Evolutionary conservation across 2,797 vertebrate species (phyloP), one percentile per base, ranked within the genome.

Genomic region (Onychomys torridus): DNA sequence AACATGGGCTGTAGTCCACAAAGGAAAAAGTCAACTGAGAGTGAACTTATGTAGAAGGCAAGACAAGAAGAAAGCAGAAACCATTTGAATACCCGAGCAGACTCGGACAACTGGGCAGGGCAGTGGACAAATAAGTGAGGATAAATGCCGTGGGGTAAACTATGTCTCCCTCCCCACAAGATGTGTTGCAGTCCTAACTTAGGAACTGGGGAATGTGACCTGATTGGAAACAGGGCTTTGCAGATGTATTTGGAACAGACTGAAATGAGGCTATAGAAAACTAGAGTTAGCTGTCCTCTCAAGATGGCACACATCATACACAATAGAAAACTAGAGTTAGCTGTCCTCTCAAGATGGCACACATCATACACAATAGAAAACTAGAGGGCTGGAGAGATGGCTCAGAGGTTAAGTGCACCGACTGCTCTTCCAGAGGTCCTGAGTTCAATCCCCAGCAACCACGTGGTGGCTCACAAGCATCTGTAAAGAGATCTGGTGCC

Each of bases 181-280:
- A 21, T 71, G 71, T 19, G 3, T n/a, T 78, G 19, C 79, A 11
- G 43, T 77, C 32, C 73, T 84, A 92, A 85, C n/a, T 19, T n/a
- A 59, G 55, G 49, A 88, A 73, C 34, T 83, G 43, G 65, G 91
- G 88, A 82, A 76, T n/a, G 13, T 69, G 82, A 88, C n/a, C 52
- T 76, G 63, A 61, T 63, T 95, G 12, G 40, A 92, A 87, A 67
- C 19, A 55, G 90, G 61, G 61, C 87, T 67, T 95, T 93, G 43
- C 21, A 93, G 92, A 77, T 52, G 10, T 93, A 40, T 93, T 75
- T 73, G 93, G 83, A 43, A 40, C 76, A 90, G 52, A 57, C 75
- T 59, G 85, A 95, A 52, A 43, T 57, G 78, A 77, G 46, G 40
- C 43, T 37, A 6, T 78, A 4, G 0, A 46, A 73, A 34, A 87